Conservation (phyloP, 2,113 vertebrate species). For the Tachuris rubrigastra region DNA sequence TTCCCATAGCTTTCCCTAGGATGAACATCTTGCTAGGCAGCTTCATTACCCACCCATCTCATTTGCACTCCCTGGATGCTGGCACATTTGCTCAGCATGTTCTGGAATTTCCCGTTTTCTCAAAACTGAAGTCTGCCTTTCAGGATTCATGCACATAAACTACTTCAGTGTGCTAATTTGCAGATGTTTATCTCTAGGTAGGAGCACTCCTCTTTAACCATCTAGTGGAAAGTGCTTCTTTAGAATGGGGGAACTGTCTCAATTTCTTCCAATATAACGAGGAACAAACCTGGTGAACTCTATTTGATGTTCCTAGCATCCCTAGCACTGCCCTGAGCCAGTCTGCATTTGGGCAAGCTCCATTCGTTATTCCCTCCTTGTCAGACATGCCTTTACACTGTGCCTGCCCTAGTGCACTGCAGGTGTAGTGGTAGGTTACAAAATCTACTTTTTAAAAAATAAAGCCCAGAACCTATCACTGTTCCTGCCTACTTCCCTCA, state of each 20-base stretch:
- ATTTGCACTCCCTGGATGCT: neutral
- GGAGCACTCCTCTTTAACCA: constrained; percentile 26
- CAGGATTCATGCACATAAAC: constrained; percentile 44
- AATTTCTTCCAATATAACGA: neutral
- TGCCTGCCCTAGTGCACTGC: accelerated
- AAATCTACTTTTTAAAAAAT: accelerated
- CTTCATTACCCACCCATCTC: neutral
- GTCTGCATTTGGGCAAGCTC: accelerated
- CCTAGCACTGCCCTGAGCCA: neutral
- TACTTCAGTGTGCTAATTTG: neutral
- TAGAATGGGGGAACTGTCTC: neutral
- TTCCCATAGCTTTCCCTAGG: neutral
- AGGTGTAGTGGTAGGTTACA: neutral
- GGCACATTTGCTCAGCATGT: neutral
- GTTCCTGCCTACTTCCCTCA: neutral
- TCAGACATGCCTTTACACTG: accelerated
- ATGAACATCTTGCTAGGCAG: neutral
- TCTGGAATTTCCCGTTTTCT: constrained; percentile 65
- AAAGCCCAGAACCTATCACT: neutral
- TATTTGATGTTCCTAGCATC: neutral
- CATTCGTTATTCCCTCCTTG: accelerated
- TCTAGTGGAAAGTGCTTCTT: neutral
- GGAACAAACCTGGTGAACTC: neutral
- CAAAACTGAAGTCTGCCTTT: constrained; percentile 44
- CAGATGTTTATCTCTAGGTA: constrained; percentile 55